Conservation (phyloP, 2,888 invertebrate genomes). For the Exocentrus adspersus region DNA sequence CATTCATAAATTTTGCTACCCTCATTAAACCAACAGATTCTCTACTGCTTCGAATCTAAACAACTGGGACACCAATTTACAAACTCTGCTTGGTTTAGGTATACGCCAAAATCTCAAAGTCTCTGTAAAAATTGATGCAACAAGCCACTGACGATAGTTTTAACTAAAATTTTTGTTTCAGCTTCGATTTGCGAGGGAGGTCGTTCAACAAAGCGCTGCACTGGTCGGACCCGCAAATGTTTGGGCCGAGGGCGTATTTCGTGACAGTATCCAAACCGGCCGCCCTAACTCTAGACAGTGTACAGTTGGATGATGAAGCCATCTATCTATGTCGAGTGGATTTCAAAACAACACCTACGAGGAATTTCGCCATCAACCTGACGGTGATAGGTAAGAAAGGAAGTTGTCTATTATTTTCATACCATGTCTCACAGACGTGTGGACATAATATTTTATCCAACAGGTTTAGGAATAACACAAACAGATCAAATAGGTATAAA, state of each 20-base stretch:
- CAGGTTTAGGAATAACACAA: no score
- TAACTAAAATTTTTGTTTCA: slow-evolving; percentile 62
- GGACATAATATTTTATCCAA: no score
- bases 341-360: slow-evolving; percentile 88
- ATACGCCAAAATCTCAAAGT: no score
- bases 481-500: no score
- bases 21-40: no score
- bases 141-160: not conserved
- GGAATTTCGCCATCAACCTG: slow-evolving; percentile 87
- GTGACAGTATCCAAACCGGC: slow-evolving; percentile 84
- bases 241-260: slow-evolving; percentile 87
- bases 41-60: no score
- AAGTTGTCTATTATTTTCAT: no score
- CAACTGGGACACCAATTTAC: no score
- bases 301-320: slow-evolving; percentile 88
- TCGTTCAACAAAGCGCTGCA: slow-evolving; percentile 84
- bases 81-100: no score
- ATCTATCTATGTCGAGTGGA: slow-evolving; percentile 89
- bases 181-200: slow-evolving; percentile 87
- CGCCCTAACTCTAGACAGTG: slow-evolving; percentile 82
- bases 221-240: slow-evolving; percentile 84
- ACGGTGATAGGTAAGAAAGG: slow-evolving; percentile 93
- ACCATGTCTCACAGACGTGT: no score
- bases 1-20: no score
- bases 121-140: no score